Evolutionary conservation across 2,888 invertebrate species (phyloP).

Genomic region (Sarcophaga variegata): DNA sequence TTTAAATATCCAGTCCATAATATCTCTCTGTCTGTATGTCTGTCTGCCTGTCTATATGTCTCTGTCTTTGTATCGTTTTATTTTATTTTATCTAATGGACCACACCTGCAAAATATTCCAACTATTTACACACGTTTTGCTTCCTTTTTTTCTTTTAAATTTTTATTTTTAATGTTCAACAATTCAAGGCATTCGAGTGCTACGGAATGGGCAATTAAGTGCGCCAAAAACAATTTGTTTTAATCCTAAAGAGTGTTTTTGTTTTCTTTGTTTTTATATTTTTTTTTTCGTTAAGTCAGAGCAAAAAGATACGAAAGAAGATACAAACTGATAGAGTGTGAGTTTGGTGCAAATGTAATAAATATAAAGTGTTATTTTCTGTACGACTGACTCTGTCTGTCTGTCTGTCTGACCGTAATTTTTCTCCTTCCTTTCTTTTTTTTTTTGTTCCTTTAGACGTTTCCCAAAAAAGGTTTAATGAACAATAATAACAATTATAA

Average conservation of each 20-base stretch:
- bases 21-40: too few relatives aligned
- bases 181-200: conserved; percentile 34
- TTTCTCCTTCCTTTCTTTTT: conserved; percentile 2
- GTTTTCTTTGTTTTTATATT: background rate
- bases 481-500: conserved; percentile 30
- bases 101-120: conserved; percentile 52
- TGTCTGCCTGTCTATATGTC: background rate
- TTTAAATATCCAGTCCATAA: conserved; percentile 12
- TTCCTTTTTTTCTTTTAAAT: conserved; percentile 2
- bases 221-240: conserved; percentile 59
- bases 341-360: background rate
- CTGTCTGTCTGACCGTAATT: too few relatives aligned
- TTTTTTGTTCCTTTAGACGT: conserved; percentile 27
- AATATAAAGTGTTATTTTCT: conserved; percentile 27
- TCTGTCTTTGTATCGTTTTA: conserved; percentile 36
- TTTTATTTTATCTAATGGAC: conserved; percentile 47
- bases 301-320: background rate
- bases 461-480: conserved; percentile 30
- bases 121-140: conserved; percentile 22
- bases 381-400: too few relatives aligned
- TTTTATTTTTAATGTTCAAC: background rate
- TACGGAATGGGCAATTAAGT: conserved; percentile 45
- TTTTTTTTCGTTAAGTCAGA: conserved; percentile 10
- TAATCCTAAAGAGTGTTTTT: conserved; percentile 44
- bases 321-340: background rate